Base-by-base conservation (phyloP, 2,888 invertebrate genomes). In the Tenthredo amoena region DNA sequence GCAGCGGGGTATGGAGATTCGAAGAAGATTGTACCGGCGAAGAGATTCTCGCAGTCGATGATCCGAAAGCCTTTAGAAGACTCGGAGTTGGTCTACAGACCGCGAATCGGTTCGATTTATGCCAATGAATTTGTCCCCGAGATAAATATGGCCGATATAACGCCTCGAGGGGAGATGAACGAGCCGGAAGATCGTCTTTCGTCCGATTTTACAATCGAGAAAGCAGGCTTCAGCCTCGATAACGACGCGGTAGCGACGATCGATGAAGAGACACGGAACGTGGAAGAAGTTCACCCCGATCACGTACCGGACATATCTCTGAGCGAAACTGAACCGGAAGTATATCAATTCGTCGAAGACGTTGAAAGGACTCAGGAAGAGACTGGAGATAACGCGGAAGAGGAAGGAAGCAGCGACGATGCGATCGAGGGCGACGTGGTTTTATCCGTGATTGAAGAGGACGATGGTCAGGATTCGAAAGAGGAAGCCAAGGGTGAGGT, bases 1-100 rank as follows among this genome's bases (percentile, higher is more conserved):
- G 10, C 47, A 15, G 86, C 86, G 31, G 62, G 47, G 12, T 18
- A 86, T n/a, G 34, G 81, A 18, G 47, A 72, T n/a, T 55, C 12
- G 12, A 50, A 81, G 12, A 18, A 62, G 3, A 10, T 12, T 77
- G 0, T 55, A 84, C 21, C 12, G 37, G 71, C n/a, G 55, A 85
- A 50, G 58, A 26, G 26, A 26, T 83, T 43, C 58, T 15, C n/a
- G 12, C 47, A 21, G 3, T 84, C 74, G 12, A 18, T 9, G 31
- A 50, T 55, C 2, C 6, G 21, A 26, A 40, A 18, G 4, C 40
- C 71, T 47, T 71, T 47, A 5, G n/a, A 40, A 21, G 65, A 12
- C 7, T n/a, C 68, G 9, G 43, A 68, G n/a, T 2, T 84, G 7
- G 34, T 50, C 12, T 71, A 84, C 43, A 31, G 6, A 31, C 71